Base-by-base conservation (phyloP, 1,140 invertebrate genomes). In the Ostrea denselamellosa region DNA sequence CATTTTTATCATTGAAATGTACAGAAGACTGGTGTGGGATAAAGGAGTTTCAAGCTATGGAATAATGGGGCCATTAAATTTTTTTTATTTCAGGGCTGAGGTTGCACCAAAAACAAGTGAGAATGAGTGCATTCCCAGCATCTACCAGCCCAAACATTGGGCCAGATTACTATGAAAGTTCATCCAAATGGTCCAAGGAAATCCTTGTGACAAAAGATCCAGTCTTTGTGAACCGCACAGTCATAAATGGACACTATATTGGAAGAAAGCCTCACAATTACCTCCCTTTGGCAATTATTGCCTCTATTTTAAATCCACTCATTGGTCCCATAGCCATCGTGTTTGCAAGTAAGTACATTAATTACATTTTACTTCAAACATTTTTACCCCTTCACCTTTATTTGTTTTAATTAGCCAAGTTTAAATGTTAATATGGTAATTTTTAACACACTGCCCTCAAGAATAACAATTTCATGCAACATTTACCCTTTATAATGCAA, bases 131-230 rank as follows among this genome's bases (percentile, higher is more conserved):
- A 77, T 77, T 77, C 9, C 68, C 68, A 28, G 68, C 0, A 77
- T 28, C 68, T n/a, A 85, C 83, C 14, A 85, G n/a, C 5, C 53
- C 83, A 9, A 85, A 56, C 19, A 58, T 85, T 22, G 83, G 83
- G 83, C 83, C 83, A 17, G 83, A 85, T 5, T 62, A 85, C 83
- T 85, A 28, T 34, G 83, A 85, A 51, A 56, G 51, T n/a, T 56
- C 83, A n/a, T 58, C 83, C 28, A 71, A 52, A 88, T 88, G 87
- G 87, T 84, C 91, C 12, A 94, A 94, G 83, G 90, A 92, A 87
- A 90, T 94, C 5, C 87, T 94, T 62, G 93, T 94, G 9, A 93
- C 92, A 3, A 83, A 90, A 54, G 93, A 94, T 84, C 93, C 93
- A 10, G 90, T 93, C 34, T 93, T 90, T 86, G 87, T 90, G 28